Evolutionary conservation across 2,113 vertebrate species (phyloP).

Genomic region (Cacatua alba): DNA sequence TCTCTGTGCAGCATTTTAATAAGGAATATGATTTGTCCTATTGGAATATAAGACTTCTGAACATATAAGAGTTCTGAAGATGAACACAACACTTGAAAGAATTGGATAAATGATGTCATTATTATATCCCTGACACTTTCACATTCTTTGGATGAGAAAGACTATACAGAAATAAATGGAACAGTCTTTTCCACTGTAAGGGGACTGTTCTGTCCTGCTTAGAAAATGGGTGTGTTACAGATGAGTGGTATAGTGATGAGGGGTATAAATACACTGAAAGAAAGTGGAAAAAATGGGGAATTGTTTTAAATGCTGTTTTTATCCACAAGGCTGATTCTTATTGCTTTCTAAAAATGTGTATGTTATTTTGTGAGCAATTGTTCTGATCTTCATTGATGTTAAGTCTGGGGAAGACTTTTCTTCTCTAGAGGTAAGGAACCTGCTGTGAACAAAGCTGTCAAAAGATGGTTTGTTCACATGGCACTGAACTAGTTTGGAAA

Average conservation of each 20-base stretch:
- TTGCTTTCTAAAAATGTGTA: background rate
- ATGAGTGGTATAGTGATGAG: background rate
- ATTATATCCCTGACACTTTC: background rate
- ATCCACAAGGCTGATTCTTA: background rate
- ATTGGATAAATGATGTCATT: constrained; percentile 11
- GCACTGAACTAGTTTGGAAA: background rate
- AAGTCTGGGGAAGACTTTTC: background rate
- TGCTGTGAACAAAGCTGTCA: background rate
- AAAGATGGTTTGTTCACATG: background rate
- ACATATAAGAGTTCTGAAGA: background rate
- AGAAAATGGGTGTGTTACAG: background rate
- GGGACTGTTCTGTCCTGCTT: background rate
- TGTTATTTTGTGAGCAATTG: background rate
- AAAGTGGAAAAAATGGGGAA: background rate
- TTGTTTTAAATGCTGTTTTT: background rate
- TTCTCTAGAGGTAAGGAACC: background rate
- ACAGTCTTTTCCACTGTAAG: background rate
- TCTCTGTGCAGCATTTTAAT: background rate
- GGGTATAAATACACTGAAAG: background rate
- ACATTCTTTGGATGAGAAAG: background rate
- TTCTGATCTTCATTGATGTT: background rate
- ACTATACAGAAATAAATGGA: background rate
- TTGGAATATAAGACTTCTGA: background rate
- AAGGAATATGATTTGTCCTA: background rate
- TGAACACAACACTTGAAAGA: background rate